Conservation (phyloP, 1,140 invertebrate genomes). For the Pogonognathellus flavescens region DNA sequence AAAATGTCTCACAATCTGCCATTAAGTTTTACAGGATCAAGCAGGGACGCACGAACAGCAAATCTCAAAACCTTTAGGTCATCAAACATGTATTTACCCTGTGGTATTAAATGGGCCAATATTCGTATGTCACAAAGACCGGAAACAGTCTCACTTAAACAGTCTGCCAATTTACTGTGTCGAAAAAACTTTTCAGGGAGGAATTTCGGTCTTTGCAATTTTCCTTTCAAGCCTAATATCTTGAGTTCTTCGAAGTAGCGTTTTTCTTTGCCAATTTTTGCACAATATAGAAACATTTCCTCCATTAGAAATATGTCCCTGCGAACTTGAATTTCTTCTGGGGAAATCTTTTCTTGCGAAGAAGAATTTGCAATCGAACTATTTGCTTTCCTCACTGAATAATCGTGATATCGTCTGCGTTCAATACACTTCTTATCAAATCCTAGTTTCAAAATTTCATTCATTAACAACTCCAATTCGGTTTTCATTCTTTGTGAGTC, state of each 20-base stretch:
- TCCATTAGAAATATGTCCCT: conserved; percentile 14
- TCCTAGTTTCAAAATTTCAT: conserved; percentile 4
- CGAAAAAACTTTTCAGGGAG: not conserved
- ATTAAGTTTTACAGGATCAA: too few relatives aligned
- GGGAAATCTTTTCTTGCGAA: not conserved
- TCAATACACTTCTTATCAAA: not conserved
- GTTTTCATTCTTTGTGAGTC: not conserved
- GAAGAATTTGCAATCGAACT: not conserved
- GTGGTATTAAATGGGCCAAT: conserved; percentile 1
- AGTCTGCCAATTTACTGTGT: not conserved
- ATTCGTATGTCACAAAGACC: not conserved
- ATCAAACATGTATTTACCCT: not conserved
- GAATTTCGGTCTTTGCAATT: not conserved
- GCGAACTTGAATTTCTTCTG: conserved; percentile 1
- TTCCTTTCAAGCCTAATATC: not conserved
- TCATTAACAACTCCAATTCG: not conserved
- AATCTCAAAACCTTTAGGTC: conserved; percentile 12
- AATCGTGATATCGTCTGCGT: not conserved
- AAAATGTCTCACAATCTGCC: too few relatives aligned
- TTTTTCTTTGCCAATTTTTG: not conserved
- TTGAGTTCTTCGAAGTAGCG: conserved; percentile 9
- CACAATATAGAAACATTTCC: not conserved
- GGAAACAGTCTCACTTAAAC: not conserved
- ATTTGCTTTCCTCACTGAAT: not conserved
- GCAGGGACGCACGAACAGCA: not conserved